Evolutionary conservation across 2,113 vertebrate species (phyloP), one percentile per base, ranked within the genome.

Genomic region (Neoarius graeffei): DNA sequence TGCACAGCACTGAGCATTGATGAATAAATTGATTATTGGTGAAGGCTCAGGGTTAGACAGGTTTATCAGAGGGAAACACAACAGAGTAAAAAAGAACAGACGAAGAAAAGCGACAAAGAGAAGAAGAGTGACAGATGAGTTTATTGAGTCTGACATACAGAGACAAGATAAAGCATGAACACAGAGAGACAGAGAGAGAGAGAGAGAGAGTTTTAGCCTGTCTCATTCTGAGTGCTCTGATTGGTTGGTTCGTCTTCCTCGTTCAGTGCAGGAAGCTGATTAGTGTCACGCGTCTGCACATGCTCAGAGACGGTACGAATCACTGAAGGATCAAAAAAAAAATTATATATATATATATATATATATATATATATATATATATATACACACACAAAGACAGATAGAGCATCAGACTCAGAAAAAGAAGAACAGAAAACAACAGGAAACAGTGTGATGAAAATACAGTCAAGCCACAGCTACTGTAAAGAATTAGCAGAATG

Each of bases 231-330:
- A 94, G 84, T 89, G 90, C 88, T 91, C 76, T 90, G 90, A 90
- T 80, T 88, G 69, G 91, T 9, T 30, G 90, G 92, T 91, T 97
- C 95, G 13, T 97, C 97, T 91, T 95, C 96, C 94, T 95, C 94
- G 71, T 94, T 95, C 82, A 94, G 91, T 48, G 94, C 92, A 83
- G 96, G 95, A 83, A 94, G 93, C 56, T 94, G 94, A 91, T 89
- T 94, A 89, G 89, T 88, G 84, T 94, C 91, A 52, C 93, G 91
- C 89, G 93, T 85, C 89, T 96, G 96, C 67, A 96, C 92, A 69
- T 96, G 96, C 87, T 95, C 97, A 91, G 96, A 97, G 81, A 97
- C 95, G 71, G 96, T 94, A 83, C 94, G 95, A 1, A 97, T 94
- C 56, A 90, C 92, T 82, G 93, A 86, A 8, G 91, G 91, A 90